A percentile compares a stretch with the other conserved stretches of the same genome.
These are phyloP conservation scores for Ophiothrix spiculata DNA, from an alignment of 35 echinoderm and acorn worm genomes.

Conservation along the genomic window DNA sequence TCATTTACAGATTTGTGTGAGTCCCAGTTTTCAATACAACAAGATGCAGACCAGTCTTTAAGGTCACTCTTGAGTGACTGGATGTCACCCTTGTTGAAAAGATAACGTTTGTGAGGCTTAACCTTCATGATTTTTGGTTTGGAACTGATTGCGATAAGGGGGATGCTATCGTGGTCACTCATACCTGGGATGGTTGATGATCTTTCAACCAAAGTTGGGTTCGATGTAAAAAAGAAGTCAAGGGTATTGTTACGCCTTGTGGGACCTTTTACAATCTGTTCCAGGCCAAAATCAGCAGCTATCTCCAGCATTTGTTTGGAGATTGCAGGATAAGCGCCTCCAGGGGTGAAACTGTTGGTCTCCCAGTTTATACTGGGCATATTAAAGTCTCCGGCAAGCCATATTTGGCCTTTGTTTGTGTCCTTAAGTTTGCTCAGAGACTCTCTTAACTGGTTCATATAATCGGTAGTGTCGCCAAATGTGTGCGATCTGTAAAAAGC, in stretches of 20 bases:
- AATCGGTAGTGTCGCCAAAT: not conserved
- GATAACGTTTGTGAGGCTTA: slow-evolving; percentile 1
- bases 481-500: slow-evolving; percentile 8
- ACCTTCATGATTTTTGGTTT: slow-evolving; percentile 1
- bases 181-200: not conserved
- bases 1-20: not conserved
- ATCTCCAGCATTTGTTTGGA: slow-evolving; percentile 6
- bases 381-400: slow-evolving; percentile 32
- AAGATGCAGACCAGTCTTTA: not conserved
- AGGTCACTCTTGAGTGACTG: slow-evolving; percentile 1
- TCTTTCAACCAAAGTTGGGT: slow-evolving; percentile 15
- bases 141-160: not conserved
- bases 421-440: not conserved
- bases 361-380: slow-evolving; percentile 32
- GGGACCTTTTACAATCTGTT: slow-evolving; percentile 15
- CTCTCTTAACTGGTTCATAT: not conserved
- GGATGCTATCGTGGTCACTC: slow-evolving; percentile 23
- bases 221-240: slow-evolving; percentile 13
- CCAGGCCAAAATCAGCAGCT: slow-evolving; percentile 11
- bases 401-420: not conserved
- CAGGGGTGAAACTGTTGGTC: not conserved
- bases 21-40: not conserved
- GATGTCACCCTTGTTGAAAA: slow-evolving; percentile 11
- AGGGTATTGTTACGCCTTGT: not conserved
- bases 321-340: not conserved